Conservation (phyloP, 2,797 vertebrate species). For the Decapterus maruadsi region DNA sequence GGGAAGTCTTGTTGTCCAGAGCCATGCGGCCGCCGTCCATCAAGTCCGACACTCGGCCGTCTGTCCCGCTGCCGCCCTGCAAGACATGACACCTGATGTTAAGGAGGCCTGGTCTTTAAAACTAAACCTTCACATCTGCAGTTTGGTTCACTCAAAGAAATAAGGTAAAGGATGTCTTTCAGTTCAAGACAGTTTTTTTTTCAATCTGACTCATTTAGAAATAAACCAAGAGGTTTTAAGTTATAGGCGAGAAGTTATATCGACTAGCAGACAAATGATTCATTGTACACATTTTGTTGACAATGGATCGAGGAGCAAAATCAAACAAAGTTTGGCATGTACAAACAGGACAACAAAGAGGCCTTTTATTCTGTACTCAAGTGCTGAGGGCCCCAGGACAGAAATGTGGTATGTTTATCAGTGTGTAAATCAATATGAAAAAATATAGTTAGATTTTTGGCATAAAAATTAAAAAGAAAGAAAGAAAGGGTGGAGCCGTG, state of each 20-base stretch:
- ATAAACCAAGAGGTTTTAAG: not conserved
- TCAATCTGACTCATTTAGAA: no score
- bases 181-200: not conserved
- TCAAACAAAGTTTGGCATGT: not conserved
- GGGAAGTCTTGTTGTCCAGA: slow-evolving; percentile 95
- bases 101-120: not conserved
- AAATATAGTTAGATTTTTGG: not conserved
- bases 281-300: no score
- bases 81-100: not conserved
- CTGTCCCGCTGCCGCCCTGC: slow-evolving; percentile 85
- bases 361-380: not conserved
- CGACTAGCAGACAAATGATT: no score
- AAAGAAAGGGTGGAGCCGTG: not conserved
- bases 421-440: not conserved
- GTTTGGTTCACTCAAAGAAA: not conserved
- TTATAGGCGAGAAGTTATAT: no score
- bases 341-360: not conserved
- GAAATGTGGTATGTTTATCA: not conserved
- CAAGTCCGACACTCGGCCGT: slow-evolving; percentile 83
- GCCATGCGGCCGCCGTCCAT: slow-evolving; percentile 90
- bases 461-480: no score
- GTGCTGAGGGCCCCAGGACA: not conserved
- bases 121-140: not conserved
- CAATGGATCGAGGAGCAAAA: no score
- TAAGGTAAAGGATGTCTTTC: not conserved